Evolutionary conservation across 2,888 invertebrate species (phyloP), one percentile per base, ranked within the genome.

Genomic region (Diabrotica balteata): DNA sequence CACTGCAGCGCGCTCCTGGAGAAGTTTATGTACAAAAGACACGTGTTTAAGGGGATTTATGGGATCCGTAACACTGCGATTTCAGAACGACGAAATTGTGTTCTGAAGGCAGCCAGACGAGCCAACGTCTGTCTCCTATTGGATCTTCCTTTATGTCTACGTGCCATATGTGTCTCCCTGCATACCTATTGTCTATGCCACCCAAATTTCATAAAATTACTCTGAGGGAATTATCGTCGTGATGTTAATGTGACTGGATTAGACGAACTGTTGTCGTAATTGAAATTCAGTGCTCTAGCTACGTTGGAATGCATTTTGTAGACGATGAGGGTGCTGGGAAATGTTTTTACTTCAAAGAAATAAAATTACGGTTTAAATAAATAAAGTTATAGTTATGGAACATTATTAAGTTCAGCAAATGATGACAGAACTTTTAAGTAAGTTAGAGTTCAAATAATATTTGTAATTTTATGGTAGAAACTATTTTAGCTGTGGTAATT

Each of bases 21-120:
- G 45, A 50, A 44, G 66, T 68, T 69, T 67, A 63, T 61, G 65
- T 59, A 66, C 61, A 66, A 66, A 58, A 63, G 72, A 75, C 76
- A 76, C 70, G 73, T 76, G 76, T 78, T 77, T 69, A 66, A 73
- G 71, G 71, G 74, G 76, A 77, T 77, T 76, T 77, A 74, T 72
- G 72, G 70, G 76, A 76, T 73, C 66, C 74, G 76, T 73, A 73
- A 74, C 72, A 69, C 70, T 10, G 51, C 55, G 64, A 61, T 63
- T 57, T 68, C 53, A 57, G 63, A 51, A 57, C 43, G 61, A 59
- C 65, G 64, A 66, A 66, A 70, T 63, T 70, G 68, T 66, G 59
- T 64, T 66, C 53, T 57, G 32, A 5, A 32, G 32, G 63, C 47
- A 8, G 47, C 47, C 47, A 47, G 45, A 43, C 43, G 32, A 60